Evolutionary conservation across 2,888 invertebrate genomes (phyloP).

Genomic region (Ectemnius cavifrons): DNA sequence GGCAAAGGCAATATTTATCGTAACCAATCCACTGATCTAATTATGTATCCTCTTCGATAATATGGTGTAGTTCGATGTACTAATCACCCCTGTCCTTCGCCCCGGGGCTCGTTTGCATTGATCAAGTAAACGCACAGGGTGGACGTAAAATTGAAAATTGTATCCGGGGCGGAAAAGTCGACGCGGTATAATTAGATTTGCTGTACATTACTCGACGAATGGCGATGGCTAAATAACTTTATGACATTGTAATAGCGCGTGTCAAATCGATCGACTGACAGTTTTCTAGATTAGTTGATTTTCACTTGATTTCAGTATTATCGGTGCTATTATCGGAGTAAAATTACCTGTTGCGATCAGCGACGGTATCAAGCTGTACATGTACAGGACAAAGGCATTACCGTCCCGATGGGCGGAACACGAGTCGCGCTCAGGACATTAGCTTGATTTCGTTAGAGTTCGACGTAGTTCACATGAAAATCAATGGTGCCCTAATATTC

Average conservation of each 20-base stretch:
- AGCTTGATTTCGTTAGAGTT: neutral
- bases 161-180: too few relatives aligned
- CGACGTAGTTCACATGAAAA: neutral
- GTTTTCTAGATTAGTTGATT: slow-evolving; percentile 12
- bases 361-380: neutral
- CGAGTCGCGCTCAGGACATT: neutral
- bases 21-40: too few relatives aligned
- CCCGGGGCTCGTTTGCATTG: too few relatives aligned
- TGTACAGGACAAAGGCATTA: neutral
- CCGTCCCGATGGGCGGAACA: neutral
- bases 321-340: slow-evolving; percentile 19
- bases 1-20: too few relatives aligned
- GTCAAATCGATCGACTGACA: slow-evolving; percentile 17
- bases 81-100: too few relatives aligned
- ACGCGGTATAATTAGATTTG: neutral
- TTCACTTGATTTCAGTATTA: slow-evolving; percentile 11
- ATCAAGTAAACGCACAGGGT: too few relatives aligned
- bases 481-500: neutral
- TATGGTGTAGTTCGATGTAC: too few relatives aligned
- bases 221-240: neutral
- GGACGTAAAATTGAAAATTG: too few relatives aligned
- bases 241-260: slow-evolving; percentile 5
- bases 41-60: too few relatives aligned
- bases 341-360: slow-evolving; percentile 13
- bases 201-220: neutral